Percentiles rank a stretch among this genome's conserved stretches.
These are phyloP conservation scores for Epinephelus awoara DNA, from an alignment of 2,797 vertebrate genomes.

Conservation along the genomic window DNA sequence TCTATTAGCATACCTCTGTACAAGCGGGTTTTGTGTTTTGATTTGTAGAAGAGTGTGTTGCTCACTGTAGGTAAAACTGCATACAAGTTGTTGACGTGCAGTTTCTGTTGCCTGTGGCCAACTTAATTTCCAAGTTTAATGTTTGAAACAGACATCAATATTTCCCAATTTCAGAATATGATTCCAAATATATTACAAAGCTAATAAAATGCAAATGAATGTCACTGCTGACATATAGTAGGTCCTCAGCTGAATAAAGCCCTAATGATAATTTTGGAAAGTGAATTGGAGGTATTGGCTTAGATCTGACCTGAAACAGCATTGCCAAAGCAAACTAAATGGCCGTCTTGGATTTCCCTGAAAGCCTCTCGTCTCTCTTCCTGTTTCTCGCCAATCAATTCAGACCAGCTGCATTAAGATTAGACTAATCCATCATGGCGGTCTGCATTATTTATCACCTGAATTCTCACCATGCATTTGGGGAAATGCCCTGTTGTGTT, in stretches of 20 bases:
- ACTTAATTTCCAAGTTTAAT: neutral
- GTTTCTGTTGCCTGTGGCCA: neutral
- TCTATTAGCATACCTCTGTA: neutral
- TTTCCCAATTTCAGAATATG: neutral
- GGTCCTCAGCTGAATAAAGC: too few relatives aligned
- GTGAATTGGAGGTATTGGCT: neutral
- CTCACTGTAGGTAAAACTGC: conserved; percentile 3
- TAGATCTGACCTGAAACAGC: neutral
- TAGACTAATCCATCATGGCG: conserved; percentile 70
- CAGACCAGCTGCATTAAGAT: conserved; percentile 74
- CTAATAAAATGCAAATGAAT: neutral
- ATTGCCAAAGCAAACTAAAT: conserved; percentile 13
- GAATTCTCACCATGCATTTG: conserved; percentile 64
- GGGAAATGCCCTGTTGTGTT: conserved; percentile 45
- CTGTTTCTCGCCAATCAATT: conserved; percentile 64
- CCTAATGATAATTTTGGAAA: neutral
- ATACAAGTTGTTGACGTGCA: neutral
- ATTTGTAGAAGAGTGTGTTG: neutral
- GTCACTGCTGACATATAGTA: neutral
- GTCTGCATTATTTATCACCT: conserved; percentile 79
- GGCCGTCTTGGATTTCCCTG: conserved; percentile 50
- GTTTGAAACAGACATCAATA: neutral
- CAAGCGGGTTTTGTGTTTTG: neutral
- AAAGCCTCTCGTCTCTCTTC: conserved; percentile 64
- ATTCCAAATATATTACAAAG: neutral